Evolutionary conservation across 2,797 vertebrate species (phyloP), one percentile per base, ranked within the genome.

Genomic region (Cetoscarus ocellatus): DNA sequence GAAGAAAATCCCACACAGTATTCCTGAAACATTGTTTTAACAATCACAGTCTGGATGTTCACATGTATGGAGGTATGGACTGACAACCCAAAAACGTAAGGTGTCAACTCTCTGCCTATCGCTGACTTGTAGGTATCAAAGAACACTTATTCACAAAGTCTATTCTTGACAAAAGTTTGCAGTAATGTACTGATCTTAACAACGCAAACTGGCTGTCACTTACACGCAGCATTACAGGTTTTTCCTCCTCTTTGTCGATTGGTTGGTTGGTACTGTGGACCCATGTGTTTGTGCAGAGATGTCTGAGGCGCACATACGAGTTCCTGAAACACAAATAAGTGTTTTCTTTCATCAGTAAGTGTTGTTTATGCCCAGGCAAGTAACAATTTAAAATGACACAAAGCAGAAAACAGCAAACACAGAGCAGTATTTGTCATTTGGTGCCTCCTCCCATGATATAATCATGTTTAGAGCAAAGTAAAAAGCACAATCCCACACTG

Each of bases 251-350:
- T 74, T 98, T 99, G 89, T 99, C 98, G 18, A 99, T 99, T 1
- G 98, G 98, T 48, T 98, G 97, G 86, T 99, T 99, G 73, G 98
- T 99, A 92, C 98, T 99, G 81, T 99, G 98, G 63, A 99, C 97
- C 98, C 98, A 99, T 0, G 98, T 99, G 88, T 99, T 99, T 14
- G 98, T 99, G 84, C 98, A 99, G 36, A 99, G 93, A 83, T 99
- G 98, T 66, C 98, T 88, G 56, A 99, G 97, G 15, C 98, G 95
- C 53, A 99, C 98, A 0, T 99, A 99, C 0, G 98, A 99, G 90
- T 98, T 99, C 86, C 98, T 99, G 83, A 34, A 83, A 62, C 10
- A 73, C 17, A 87, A 59, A 48, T 73, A 12, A n/a, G 42, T 4
- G 17, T 42, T 15, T 51, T 10, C 3, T 38, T 57, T 50, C 1